Evolutionary conservation across 2,113 vertebrate species (phyloP).

Genomic region (Dasyurus viverrinus): DNA sequence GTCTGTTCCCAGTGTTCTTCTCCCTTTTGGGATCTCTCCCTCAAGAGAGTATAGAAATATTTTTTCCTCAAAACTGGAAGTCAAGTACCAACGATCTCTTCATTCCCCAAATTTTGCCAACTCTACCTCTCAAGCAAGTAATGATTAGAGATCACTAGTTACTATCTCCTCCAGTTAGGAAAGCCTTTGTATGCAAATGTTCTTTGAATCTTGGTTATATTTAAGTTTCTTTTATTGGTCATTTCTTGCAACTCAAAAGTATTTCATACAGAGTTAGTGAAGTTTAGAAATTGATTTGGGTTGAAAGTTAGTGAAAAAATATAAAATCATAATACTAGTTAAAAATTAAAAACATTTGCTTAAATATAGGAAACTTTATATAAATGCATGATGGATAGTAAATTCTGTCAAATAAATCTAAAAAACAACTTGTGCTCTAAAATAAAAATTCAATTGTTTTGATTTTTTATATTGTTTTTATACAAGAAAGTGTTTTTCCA

Average conservation of each 20-base stretch:
- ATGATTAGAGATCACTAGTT: too few relatives aligned
- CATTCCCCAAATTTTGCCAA: neutral
- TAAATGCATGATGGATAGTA: neutral
- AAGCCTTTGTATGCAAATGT: neutral
- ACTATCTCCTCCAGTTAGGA: neutral
- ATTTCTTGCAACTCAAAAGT: neutral
- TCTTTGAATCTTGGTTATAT: neutral
- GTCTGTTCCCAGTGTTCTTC: neutral
- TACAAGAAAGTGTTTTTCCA: neutral
- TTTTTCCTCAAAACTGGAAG: neutral
- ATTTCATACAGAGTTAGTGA: neutral
- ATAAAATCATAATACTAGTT: neutral
- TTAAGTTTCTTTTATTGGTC: neutral
- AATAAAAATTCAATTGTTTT: neutral
- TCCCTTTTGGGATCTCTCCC: neutral
- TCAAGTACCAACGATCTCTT: neutral
- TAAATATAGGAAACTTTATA: neutral
- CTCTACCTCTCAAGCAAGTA: neutral
- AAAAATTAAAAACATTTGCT: neutral
- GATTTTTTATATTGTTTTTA: neutral
- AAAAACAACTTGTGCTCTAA: neutral
- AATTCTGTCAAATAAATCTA: neutral
- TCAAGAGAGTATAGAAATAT: neutral
- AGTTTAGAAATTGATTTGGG: neutral
- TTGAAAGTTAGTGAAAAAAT: neutral